Base-by-base conservation (phyloP, 2,113 vertebrate genomes). In the Phycodurus eques region DNA sequence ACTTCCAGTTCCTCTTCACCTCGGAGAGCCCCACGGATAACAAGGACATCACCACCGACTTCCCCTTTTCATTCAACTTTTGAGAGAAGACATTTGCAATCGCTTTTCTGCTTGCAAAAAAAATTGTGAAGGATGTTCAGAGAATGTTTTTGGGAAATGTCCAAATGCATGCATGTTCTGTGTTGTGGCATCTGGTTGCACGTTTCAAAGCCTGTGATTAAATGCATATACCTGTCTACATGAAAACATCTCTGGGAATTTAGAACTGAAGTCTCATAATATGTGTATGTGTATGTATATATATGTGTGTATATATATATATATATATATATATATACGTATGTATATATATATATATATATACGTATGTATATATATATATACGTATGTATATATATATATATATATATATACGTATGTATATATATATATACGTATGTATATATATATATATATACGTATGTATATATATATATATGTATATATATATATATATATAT, bases 11-110 rank as follows among this genome's bases (percentile, higher is more conserved):
- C 75, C 71, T 82, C 5, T 93, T 94, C 14, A 17, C 51, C 22
- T 31, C 85, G 17, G 83, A 85, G 46, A 90, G 83, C 67, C 80
- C 90, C 62, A 66, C 79, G 31, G 27, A 60, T 22, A 53, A 80
- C 44, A 80, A 77, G 67, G 77, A 86, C 43, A 68, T n/a, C 31
- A 67, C 1, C 13, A 83, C 90, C 4, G 80, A 82, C 0, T 89
- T 91, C 67, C 79, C 91, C n/a, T 94, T 94, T 78, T 89, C 90
- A 31, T 91, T 93, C 71, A 89, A 85, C 76, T 92, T 92, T 72
- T 89, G 53, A 68, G 68, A 73, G 53, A 8, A 80, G 53, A 5
- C 4, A 5, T 65, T 81, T 2, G 0, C 64, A 3, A 42, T 43
- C 54, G 56, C 49, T 54, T 35, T 61, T 22, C 61, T 8, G 13